Evolutionary conservation across 1,140 invertebrate genomes (phyloP).

Genomic region (Diorhabda sublineata): DNA sequence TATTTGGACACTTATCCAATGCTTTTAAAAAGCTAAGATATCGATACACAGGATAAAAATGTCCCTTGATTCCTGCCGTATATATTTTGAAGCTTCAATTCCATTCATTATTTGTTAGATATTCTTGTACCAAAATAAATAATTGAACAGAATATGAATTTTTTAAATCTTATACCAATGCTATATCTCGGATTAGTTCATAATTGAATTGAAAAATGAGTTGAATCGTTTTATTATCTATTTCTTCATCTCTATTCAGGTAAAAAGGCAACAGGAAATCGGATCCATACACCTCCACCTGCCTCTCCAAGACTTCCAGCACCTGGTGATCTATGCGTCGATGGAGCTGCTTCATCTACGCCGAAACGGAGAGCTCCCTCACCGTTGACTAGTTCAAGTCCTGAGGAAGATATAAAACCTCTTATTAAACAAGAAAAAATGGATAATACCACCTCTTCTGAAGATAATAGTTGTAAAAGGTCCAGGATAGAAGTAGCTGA

Average conservation of each 20-base stretch:
- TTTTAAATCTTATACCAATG: too few relatives aligned
- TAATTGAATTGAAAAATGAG: too few relatives aligned
- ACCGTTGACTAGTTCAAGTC: constrained; percentile 57
- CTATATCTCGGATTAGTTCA: too few relatives aligned
- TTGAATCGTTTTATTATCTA: too few relatives aligned
- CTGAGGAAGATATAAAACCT: constrained; percentile 62
- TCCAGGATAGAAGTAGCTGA: constrained; percentile 76
- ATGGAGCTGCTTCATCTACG: constrained; percentile 64
- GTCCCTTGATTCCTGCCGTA: too few relatives aligned
- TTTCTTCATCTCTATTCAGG: background rate
- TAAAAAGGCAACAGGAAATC: constrained; percentile 49
- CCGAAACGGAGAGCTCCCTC: constrained; percentile 64
- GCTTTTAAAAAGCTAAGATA: too few relatives aligned
- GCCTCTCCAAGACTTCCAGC: constrained; percentile 57
- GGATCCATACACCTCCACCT: constrained; percentile 62
- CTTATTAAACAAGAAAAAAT: constrained; percentile 68
- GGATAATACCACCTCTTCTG: constrained; percentile 57
- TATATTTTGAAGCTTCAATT: too few relatives aligned
- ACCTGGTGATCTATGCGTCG: constrained; percentile 59
- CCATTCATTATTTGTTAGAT: too few relatives aligned
- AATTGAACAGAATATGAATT: too few relatives aligned
- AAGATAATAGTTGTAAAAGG: constrained; percentile 56
- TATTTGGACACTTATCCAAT: too few relatives aligned
- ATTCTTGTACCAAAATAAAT: too few relatives aligned
- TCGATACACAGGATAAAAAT: too few relatives aligned